Evolutionary conservation across 1,140 invertebrate species (phyloP), one percentile per base, ranked within the genome.

Genomic region (Drosophila ogumai): DNA sequence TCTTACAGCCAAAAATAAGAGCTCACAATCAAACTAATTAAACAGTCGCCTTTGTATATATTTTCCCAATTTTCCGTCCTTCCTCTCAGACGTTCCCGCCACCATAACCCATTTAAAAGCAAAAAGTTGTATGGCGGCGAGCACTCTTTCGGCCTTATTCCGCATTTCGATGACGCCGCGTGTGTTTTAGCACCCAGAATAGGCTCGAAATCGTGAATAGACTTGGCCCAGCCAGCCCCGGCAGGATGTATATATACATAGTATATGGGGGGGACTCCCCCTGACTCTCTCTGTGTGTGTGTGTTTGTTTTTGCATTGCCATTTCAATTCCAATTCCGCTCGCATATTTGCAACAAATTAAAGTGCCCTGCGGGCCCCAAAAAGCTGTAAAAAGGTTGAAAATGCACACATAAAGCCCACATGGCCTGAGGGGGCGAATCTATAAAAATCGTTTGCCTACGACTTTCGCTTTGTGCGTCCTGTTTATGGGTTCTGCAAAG

Each of bases 131-230:
- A 41, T 13, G 32, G 36, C 44, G 36, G 3, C 41, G 43, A 68
- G 25, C 43, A 56, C 50, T 47, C 32, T 34, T 57, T 34, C n/a
- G 36, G 31, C 17, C 36, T 34, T 40, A 59, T 59, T 73, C 31
- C 13, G 25, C 31, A 40, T 59, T 49, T 34, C 50, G 58, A 40
- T 65, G 34, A 40, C 54, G 46, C 72, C 82, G 61, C 34, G 41
- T 85, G 81, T 74, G 49, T 79, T 76, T 79, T 47, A 81, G 81
- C 52, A 85, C 64, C 31, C 60, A 38, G 44, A 63, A 64, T 63
- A 69, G 64, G 64, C 67, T n/a, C 34, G 52, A 64, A 63, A 43
- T 50, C 19, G 57, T 46, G 77, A 85, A 84, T 76, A 82, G 80
- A 67, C 52, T 41, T 72, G 19, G 41, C 46, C 22, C 66, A 9